phyloP scores from a whole-genome alignment of 2,888 invertebrate genomes.

The Atethmia centrago region DNA sequence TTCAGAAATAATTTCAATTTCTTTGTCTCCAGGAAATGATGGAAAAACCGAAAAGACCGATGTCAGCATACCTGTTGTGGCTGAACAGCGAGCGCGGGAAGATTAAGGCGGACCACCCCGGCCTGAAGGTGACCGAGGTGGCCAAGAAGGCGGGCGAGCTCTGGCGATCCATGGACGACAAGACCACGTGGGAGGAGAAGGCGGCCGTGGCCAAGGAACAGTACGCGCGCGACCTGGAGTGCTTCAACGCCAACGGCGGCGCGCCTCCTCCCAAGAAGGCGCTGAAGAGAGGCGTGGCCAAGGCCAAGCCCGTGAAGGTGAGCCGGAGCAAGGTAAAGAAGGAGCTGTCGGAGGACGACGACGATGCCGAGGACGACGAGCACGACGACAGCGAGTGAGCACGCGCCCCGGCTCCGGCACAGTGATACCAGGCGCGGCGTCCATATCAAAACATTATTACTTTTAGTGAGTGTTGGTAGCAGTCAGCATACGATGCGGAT shows the following conservation, averaged over 20 bases:
- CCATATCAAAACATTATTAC: constrained; percentile 49
- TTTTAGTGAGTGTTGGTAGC: constrained; percentile 50
- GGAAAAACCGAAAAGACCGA: constrained; percentile 96
- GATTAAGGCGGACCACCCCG: constrained; percentile 96
- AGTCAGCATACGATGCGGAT: constrained; percentile 5
- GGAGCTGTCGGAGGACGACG: constrained; percentile 87
- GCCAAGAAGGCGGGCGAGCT: constrained; percentile 97
- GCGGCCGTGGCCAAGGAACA: constrained; percentile 95
- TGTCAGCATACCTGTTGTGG: constrained; percentile 97
- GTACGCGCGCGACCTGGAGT: constrained; percentile 95
- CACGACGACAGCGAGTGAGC: constrained; percentile 85
- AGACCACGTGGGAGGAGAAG: constrained; percentile 96
- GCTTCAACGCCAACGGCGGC: constrained; percentile 94
- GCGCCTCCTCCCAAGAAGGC: constrained; percentile 84
- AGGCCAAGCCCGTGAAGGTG: constrained; percentile 68
- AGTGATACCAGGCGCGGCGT: constrained; percentile 23
- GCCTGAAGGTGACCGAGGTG: constrained; percentile 95
- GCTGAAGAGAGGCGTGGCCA: constrained; percentile 82
- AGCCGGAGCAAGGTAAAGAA: constrained; percentile 69
- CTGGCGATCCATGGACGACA: constrained; percentile 96
- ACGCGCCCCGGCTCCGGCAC: neutral
- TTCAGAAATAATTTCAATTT: constrained; percentile 21
- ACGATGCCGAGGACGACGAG: constrained; percentile 88
- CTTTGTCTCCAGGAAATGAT: constrained; percentile 81
- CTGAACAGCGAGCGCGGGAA: constrained; percentile 94